Base-by-base conservation (phyloP, 2,888 invertebrate species). In the Rotaria macrura region DNA sequence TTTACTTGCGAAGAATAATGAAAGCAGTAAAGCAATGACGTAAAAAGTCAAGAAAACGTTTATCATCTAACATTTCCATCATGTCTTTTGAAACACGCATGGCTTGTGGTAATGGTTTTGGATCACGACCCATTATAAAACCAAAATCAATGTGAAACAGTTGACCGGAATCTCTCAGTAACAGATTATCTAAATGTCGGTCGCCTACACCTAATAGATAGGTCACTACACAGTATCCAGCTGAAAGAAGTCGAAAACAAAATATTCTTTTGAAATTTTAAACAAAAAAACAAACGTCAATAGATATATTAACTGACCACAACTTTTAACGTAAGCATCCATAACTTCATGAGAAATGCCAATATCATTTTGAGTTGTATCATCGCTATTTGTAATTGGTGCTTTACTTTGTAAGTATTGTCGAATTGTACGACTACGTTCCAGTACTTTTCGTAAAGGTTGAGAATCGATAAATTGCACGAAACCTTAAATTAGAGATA, bases 81-180 rank as follows among this genome's bases (percentile, higher is more conserved):
- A 99, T 99, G 92, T 99, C 98, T 91, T 95, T 95, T 91, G 96
- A 97, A 74, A 99, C 93, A 91, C 97, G 98, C 97, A 99, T 99
- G 12, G 98, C 97, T 23, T 99, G 97, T 17, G 98, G 98, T 90
- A 98, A 93, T 1, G 97, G 97, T 91, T 99, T 99, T 7, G 99
- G 99, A 92, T 99, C 99, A 83, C 97, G 93, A 0, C 97, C 99
- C 87, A 99, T 93, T 90, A 97, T 95, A 91, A 96, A 99, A 4
- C 98, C 98, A 92, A 99, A 99, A 92, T 97, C 97, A 88, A 97
- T 96, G 91, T 97, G 97, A 92, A 97, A 97, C 84, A 97, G 92
- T 88, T 95, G 79, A 55, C 98, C 98, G 85, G 94, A 93, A 65
- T 93, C 94, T 10, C 97, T 96, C 6, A 99, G 92, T 79, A 99